Conservation (phyloP, 2,888 invertebrate species). For the Agrilus biguttatus region DNA sequence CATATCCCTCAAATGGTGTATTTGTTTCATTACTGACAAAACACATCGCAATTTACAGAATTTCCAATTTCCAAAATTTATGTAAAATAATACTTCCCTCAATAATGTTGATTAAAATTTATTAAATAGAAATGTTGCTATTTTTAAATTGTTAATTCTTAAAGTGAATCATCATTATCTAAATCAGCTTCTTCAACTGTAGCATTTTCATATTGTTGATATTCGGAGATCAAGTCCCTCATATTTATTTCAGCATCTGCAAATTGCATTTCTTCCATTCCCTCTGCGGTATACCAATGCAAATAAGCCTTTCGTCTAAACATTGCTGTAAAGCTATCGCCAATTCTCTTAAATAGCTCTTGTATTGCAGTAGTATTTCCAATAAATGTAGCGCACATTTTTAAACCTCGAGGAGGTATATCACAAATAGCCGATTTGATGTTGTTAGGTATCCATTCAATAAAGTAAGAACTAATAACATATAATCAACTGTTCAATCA, state of each 20-base stretch:
- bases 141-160: no score
- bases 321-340: constrained; percentile 42
- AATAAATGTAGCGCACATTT: constrained; percentile 31
- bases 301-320: constrained; percentile 59
- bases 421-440: constrained; percentile 59
- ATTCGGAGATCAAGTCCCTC: constrained; percentile 58
- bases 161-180: constrained; percentile 33
- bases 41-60: no score
- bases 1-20: no score
- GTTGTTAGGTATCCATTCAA: constrained; percentile 55
- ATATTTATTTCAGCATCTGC: constrained; percentile 61
- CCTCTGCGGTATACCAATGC: constrained; percentile 65
- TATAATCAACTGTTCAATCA: no score
- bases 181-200: constrained; percentile 42
- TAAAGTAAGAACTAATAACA: constrained; percentile 41
- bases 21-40: no score
- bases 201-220: constrained; percentile 61
- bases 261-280: constrained; percentile 61
- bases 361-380: constrained; percentile 52
- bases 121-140: no score
- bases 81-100: no score
- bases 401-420: constrained; percentile 47
- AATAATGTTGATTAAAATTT: no score
- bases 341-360: constrained; percentile 56
- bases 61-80: no score